Evolutionary conservation across 2,113 vertebrate species (phyloP).

Genomic region (Macrotus californicus): DNA sequence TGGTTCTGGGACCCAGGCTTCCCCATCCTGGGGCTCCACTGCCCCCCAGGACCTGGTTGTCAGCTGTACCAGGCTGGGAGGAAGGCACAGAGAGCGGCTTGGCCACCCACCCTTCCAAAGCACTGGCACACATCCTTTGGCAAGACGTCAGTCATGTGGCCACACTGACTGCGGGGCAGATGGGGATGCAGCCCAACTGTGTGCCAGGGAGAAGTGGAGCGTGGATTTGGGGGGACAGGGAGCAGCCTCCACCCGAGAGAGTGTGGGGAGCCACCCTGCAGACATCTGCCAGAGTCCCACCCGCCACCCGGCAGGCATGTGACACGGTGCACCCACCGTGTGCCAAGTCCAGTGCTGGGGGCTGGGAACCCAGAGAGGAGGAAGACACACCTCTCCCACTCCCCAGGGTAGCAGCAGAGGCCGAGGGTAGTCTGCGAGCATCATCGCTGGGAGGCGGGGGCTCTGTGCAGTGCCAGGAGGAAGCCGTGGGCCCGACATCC

Average conservation of each 20-base stretch:
- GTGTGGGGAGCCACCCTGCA: background rate
- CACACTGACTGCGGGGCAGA: background rate
- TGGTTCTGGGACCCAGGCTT: background rate
- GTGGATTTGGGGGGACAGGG: background rate
- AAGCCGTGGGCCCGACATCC: background rate
- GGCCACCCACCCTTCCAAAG: background rate
- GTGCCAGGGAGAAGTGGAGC: too few species aligned
- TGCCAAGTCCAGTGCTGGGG: background rate
- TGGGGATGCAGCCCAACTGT: background rate
- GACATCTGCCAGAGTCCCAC: background rate
- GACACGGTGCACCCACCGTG: background rate
- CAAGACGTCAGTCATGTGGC: background rate
- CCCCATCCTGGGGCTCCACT: background rate
- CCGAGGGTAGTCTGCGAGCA: background rate
- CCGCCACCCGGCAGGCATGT: background rate
- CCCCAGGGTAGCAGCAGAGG: background rate
- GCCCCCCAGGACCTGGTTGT: background rate
- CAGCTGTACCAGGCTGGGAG: background rate
- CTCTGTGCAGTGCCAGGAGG: rapidly evolving
- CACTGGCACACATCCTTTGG: background rate
- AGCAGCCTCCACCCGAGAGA: background rate
- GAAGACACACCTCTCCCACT: background rate
- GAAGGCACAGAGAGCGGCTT: background rate
- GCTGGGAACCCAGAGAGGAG: background rate
- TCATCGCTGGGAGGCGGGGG: background rate